A percentile compares a stretch with the other conserved stretches of the same genome.
These are phyloP conservation scores for Lissonota sp. DNA, from an alignment of 2,888 invertebrate genomes.

Conservation along the genomic window DNA sequence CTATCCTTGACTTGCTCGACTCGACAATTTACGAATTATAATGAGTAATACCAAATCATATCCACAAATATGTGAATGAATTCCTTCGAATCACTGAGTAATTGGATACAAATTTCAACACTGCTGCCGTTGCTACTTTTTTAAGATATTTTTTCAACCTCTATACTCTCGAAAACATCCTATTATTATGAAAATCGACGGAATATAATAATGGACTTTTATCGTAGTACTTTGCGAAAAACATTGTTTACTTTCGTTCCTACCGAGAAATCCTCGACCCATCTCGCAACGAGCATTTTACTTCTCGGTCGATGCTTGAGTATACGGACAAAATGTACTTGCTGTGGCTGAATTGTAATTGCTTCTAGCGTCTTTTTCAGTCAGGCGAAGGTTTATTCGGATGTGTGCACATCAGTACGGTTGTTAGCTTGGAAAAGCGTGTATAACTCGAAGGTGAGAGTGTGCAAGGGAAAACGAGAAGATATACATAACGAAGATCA, in stretches of 20 bases:
- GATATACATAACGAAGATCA: slow-evolving; percentile 9
- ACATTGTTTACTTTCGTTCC: too few relatives aligned
- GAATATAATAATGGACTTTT: too few relatives aligned
- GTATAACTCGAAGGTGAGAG: background rate
- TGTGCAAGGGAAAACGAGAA: slow-evolving; percentile 19
- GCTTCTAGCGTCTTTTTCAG: background rate
- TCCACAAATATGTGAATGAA: too few relatives aligned
- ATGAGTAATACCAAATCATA: too few relatives aligned
- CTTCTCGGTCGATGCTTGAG: slow-evolving; percentile 1
- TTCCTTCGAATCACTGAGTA: too few relatives aligned
- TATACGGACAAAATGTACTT: background rate
- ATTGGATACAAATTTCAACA: too few relatives aligned
- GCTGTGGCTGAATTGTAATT: slow-evolving; percentile 14
- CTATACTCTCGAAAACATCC: too few relatives aligned
- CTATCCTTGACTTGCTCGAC: slow-evolving; percentile 9
- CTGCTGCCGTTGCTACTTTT: too few relatives aligned
- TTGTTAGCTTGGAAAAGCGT: slow-evolving; percentile 24
- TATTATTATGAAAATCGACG: too few relatives aligned
- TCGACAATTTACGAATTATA: too few relatives aligned
- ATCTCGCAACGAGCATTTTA: slow-evolving; percentile 25
- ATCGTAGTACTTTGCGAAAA: too few relatives aligned
- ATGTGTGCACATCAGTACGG: slow-evolving; percentile 41
- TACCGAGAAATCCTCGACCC: background rate
- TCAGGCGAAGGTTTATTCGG: slow-evolving; percentile 8
- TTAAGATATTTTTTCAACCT: too few relatives aligned